These are phyloP conservation scores for Phyllostomus discolor DNA, from an alignment of 2,113 vertebrate species.

Conservation along the genomic window DNA sequence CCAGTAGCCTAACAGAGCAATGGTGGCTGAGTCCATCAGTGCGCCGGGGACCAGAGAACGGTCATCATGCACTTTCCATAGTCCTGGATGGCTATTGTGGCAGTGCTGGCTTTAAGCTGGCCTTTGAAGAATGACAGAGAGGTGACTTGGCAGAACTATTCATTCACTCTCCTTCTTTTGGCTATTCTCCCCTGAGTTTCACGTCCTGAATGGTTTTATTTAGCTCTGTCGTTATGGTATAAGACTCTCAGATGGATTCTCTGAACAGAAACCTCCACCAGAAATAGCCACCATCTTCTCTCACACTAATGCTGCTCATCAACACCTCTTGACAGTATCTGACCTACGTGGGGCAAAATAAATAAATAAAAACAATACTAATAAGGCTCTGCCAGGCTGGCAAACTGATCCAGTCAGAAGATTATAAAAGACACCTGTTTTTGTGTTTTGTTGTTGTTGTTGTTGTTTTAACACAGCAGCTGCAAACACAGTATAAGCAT, in stretches of 20 bases:
- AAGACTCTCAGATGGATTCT: neutral
- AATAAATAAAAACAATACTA: constrained; percentile 42
- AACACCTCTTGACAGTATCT: constrained; percentile 23
- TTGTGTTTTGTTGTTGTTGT: neutral
- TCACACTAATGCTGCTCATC: neutral
- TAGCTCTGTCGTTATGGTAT: neutral
- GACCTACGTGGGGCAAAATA: neutral
- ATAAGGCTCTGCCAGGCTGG: constrained; percentile 15
- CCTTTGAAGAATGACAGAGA: constrained; percentile 29
- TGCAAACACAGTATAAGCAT: neutral
- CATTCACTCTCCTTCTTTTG: neutral
- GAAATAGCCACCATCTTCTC: constrained; percentile 18
- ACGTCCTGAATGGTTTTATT: neutral
- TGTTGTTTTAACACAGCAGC: neutral
- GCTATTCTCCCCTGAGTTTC: neutral
- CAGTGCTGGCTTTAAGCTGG: neutral
- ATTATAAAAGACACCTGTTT: constrained; percentile 51
- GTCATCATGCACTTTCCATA: neutral
- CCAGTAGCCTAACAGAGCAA: neutral
- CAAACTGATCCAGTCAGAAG: constrained; percentile 23
- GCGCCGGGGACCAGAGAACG: neutral
- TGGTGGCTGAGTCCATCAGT: rapidly evolving
- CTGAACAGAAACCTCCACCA: constrained; percentile 35
- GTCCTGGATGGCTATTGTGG: neutral
- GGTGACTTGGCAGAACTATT: constrained; percentile 1